Base-by-base conservation (phyloP, 2,888 invertebrate species). In the Tachystola acroxantha region DNA sequence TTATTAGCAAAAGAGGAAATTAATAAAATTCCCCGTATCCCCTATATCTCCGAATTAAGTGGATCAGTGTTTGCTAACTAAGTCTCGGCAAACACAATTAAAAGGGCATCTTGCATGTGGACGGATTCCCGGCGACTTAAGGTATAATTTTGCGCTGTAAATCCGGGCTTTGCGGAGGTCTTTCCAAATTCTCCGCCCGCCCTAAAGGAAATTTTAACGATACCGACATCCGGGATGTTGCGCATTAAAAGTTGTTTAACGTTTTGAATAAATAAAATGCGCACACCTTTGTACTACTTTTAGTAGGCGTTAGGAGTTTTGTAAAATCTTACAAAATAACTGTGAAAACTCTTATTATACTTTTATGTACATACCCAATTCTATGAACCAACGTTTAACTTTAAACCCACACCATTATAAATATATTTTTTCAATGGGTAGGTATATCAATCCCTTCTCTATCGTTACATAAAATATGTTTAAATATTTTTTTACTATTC, bases 81-180 rank as follows among this genome's bases (percentile, higher is more conserved):
- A 69, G 73, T 73, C 74, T 70, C 53, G 47, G 71, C 65, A 79
- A 80, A 79, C 74, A 78, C 75, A 80, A 80, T 81, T 78, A 79
- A 80, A 76, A 70, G 57, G 65, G 61, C 66, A 75, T 79, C 70
- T 68, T 68, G 69, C 67, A 65, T 76, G 71, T 78, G 75, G 67
- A 65, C 57, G 66, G 67, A 70, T 70, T 71, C 58, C 59, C 56
- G 63, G 52, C 58, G 72, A 66, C 65, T 78, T 71, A 65, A 49
- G 60, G 67, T 68, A 72, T 75, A 75, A 76, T 80, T 76, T 75
- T 66, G 66, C 60, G 55, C 58, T 62, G 71, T 68, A 71, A 76
- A 72, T 71, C 72, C 68, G 50, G 63, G 70, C 61, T 73, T 71
- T 67, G 57, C 62, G 56, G 53, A 64, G 57, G 48, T 68, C 58